Base-by-base conservation (phyloP, 2,113 vertebrate species). In the Calidris pygmaea region DNA sequence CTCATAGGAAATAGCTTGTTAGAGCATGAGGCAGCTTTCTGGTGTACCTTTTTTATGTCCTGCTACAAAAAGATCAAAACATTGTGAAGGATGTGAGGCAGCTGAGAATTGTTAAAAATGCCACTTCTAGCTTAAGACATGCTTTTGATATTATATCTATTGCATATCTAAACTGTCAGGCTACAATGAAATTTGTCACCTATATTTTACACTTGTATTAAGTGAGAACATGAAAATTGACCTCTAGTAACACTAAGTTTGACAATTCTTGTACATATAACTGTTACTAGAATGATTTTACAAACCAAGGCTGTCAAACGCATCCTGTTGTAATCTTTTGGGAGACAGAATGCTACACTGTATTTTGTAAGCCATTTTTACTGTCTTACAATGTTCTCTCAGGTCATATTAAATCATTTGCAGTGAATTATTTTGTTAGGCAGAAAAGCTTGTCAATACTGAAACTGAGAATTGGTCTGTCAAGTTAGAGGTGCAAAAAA, bases 291-390 rank as follows among this genome's bases (percentile, higher is more conserved):
- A 94, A 93, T 77, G 76, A 78, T 95, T 98, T 94, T 67, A 58
- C 85, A 81, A 89, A 86, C 50, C 67, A 56, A 63, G 89, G 56
- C 52, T 94, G 85, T 94, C 83, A 91, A 93, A 95, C 43, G 52
- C 29, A 67, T 79, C 71, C 78, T 87, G 52, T 80, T 93, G 34
- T 79, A 91, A 95, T 94, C 93, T 95, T 92, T 52, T 75, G 59
- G 88, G 83, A 98, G 90, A 95, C 29, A 47, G 62, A 90, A 67
- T 59, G 27, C 55, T 81, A 30, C n/a, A 26, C 30, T 37, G 20
- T 87, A 56, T 92, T 91, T 94, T 96, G 83, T 66, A 96, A 96
- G 43, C 26, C 17, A 24, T 93, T 96, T 96, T 96, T 85, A 50
- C 77, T 67, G 14, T 77, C 55, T 92, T 60, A 62, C 72, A 94